These are phyloP conservation scores for Cepphus grylle DNA, from an alignment of 2,113 vertebrate species.

Conservation along the genomic window DNA sequence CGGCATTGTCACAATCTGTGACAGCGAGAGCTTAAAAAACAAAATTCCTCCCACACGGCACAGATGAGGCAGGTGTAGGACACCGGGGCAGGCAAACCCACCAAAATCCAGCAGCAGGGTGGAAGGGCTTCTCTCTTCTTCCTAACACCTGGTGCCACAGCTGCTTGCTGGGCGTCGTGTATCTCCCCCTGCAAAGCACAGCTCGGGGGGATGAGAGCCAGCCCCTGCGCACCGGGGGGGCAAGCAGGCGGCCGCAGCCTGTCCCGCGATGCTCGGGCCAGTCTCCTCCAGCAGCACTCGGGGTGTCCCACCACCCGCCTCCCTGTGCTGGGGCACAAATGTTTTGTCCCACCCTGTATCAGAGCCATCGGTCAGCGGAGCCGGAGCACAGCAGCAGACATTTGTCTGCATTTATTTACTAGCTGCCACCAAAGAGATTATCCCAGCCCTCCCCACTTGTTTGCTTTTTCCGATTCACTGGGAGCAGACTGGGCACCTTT, in stretches of 20 bases:
- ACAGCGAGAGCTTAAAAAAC: slow-evolving; percentile 6
- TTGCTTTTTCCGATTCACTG: background rate
- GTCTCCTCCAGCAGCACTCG: background rate
- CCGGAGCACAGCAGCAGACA: background rate
- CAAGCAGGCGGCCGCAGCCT: background rate
- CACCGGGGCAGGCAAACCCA: background rate
- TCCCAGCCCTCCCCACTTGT: background rate
- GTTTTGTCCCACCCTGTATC: background rate
- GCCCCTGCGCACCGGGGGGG: background rate
- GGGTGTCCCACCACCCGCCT: background rate
- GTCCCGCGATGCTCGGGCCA: background rate
- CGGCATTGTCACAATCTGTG: background rate
- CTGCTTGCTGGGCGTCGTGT: rapidly evolving
- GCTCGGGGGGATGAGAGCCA: background rate
- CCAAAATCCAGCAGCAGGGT: background rate
- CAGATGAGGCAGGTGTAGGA: background rate
- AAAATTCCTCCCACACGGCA: background rate
- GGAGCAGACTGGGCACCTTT: background rate
- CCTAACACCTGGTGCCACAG: rapidly evolving
- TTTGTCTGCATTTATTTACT: background rate
- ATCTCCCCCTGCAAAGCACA: background rate
- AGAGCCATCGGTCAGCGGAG: background rate
- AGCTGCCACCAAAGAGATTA: background rate
- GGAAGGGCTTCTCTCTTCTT: background rate
- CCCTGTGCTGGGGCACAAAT: background rate